Base-by-base conservation (phyloP, 2,113 vertebrate species). In the Lepisosteus oculatus region DNA sequence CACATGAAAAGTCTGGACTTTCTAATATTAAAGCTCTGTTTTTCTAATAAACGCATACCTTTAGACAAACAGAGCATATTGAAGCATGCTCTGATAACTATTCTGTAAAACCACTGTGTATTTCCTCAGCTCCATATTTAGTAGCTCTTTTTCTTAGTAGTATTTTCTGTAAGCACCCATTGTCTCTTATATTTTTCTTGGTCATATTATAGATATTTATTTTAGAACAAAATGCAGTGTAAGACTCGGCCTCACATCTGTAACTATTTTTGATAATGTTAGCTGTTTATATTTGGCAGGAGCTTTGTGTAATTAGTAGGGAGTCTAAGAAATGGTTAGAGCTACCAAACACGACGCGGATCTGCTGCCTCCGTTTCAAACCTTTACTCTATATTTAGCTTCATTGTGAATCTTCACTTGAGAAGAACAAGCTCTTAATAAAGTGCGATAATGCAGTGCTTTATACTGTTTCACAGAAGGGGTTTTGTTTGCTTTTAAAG, bases 381-480 rank as follows among this genome's bases (percentile, higher is more conserved):
- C 45, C 15, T 43, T 69, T 62, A 12, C 13, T n/a, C 61, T 65
- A 69, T 56, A 74, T 65, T 62, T 69, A 69, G 59, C 61, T 61
- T 3, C 59, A 42, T 55, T 43, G 57, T 15, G 43, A 70, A 29
- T 59, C 63, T 55, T 47, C 14, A 7, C 65, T 64, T 62, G 3
- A 12, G 4, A 42, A 54, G 9, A 67, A 47, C 59, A 15, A 67
- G 72, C 56, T 54, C 44, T 55, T 55, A 8, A 43, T 56, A 43
- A 55, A 55, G 42, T 7, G 17, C 55, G 14, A 69, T 65, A 69
- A 69, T 41, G 57, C 14, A 43, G 14, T 57, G 17, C 66, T 65
- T 73, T 59, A 59, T 66, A 47, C 42, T 29, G 3, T 15, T 9
- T 8, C 41, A 41, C 66, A 68, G 41, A 64, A 29, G 14, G 47